Percentiles rank a stretch among this genome's conserved stretches.
Conservation (phyloP, 2,888 invertebrate species). For the Mesoligia furuncula region DNA sequence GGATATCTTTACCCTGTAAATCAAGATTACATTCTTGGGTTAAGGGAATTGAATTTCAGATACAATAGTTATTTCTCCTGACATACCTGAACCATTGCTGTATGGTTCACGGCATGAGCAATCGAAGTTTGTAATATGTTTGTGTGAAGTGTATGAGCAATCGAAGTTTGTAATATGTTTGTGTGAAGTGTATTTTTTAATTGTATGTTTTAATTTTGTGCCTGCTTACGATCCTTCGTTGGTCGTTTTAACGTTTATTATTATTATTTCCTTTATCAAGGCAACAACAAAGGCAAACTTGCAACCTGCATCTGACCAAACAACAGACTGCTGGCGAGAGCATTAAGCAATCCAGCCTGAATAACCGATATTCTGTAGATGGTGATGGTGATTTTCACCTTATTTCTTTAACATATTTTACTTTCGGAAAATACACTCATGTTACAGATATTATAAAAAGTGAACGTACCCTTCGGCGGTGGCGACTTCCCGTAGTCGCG, state of each 20-base stretch:
- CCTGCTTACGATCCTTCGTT: background rate
- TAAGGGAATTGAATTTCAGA: background rate
- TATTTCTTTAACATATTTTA: background rate
- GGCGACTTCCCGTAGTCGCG: constrained; percentile 96
- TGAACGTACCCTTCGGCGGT: constrained; percentile 93
- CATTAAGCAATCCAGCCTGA: background rate
- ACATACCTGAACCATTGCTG: background rate
- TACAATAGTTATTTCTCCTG: background rate
- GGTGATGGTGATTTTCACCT: background rate
- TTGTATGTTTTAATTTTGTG: background rate
- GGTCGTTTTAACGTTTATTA: background rate
- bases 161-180: background rate
- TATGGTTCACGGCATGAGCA: background rate
- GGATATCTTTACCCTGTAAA: constrained; percentile 93
- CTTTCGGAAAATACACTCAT: background rate
- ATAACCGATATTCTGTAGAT: background rate
- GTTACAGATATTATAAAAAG: background rate
- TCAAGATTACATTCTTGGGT: background rate
- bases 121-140: background rate
- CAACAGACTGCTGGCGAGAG: background rate
- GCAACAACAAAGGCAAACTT: background rate
- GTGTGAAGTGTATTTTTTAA: background rate
- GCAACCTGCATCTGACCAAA: background rate
- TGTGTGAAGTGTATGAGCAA: background rate
- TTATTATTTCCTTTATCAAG: background rate